Evolutionary conservation across 2,797 vertebrate genomes (phyloP).

Genomic region (Lepus townsendii): DNA sequence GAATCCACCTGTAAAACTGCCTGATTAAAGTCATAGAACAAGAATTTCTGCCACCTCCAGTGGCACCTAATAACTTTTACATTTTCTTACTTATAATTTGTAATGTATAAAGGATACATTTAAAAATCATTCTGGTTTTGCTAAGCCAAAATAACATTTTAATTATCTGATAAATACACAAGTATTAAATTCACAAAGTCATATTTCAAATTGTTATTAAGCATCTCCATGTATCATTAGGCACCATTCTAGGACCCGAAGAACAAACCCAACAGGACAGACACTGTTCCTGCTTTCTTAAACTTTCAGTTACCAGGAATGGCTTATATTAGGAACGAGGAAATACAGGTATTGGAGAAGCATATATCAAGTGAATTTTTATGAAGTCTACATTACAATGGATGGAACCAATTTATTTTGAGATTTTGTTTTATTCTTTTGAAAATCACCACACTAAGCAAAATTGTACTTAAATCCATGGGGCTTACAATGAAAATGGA

Average conservation of each 20-base stretch:
- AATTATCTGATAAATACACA: conserved; percentile 26
- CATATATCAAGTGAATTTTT: neutral
- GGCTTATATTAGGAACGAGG: neutral
- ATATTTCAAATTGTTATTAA: conserved; percentile 16
- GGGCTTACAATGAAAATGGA: neutral
- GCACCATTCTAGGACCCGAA: neutral
- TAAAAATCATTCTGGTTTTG: conserved; percentile 37
- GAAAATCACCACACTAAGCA: conserved; percentile 14
- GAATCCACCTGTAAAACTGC: neutral
- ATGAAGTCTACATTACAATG: neutral
- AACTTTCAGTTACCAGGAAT: neutral
- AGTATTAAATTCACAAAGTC: conserved; percentile 16
- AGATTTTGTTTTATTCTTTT: neutral
- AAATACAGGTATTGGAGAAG: neutral
- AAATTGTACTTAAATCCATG: conserved; percentile 11
- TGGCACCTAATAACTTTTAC: conserved; percentile 1
- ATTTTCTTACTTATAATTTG: conserved; percentile 26
- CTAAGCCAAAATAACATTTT: conserved; percentile 35
- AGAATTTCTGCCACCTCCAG: neutral
- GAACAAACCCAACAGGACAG: neutral
- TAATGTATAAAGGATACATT: conserved; percentile 54
- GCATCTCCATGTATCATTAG: neutral
- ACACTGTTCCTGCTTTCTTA: neutral
- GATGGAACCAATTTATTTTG: neutral
- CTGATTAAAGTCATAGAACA: neutral